Evolutionary conservation across 2,888 invertebrate genomes (phyloP).

Genomic region (Andrena camellia): DNA sequence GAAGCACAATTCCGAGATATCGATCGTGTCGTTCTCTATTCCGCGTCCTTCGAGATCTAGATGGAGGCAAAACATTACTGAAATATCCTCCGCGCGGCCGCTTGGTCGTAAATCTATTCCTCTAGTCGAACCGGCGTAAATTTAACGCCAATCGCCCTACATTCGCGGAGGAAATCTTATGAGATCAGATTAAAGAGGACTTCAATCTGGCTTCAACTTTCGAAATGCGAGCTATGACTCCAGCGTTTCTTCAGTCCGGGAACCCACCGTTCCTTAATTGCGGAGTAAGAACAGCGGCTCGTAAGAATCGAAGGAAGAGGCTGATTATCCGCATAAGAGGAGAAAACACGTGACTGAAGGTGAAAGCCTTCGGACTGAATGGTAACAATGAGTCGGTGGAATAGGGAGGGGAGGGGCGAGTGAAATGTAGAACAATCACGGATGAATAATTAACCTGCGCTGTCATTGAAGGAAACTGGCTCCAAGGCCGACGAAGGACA

Average conservation of each 20-base stretch:
- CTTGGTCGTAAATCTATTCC: slow-evolving; percentile 41
- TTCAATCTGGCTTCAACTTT: no score
- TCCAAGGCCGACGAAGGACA: slow-evolving; percentile 73
- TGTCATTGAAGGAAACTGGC: slow-evolving; percentile 69
- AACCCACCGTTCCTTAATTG: no score
- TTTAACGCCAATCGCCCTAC: neutral
- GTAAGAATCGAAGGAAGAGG: no score
- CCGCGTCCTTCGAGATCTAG: slow-evolving; percentile 60
- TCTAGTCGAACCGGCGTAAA: neutral
- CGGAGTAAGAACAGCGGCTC: no score
- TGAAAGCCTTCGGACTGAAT: neutral
- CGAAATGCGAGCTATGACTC: no score
- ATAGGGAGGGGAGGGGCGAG: slow-evolving; percentile 17
- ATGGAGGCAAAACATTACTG: slow-evolving; percentile 55
- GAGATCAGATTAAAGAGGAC: neutral
- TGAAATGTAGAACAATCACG: slow-evolving; percentile 56
- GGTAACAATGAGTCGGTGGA: neutral
- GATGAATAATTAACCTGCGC: slow-evolving; percentile 67
- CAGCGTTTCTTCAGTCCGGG: no score
- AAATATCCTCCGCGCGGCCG: slow-evolving; percentile 48
- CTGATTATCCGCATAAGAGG: no score
- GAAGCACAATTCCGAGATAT: slow-evolving; percentile 59
- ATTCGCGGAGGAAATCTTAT: neutral
- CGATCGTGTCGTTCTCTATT: slow-evolving; percentile 53
- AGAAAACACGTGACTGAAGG: neutral